Evolutionary conservation across 2,888 invertebrate species (phyloP).

Genomic region (Mamestra brassicae): DNA sequence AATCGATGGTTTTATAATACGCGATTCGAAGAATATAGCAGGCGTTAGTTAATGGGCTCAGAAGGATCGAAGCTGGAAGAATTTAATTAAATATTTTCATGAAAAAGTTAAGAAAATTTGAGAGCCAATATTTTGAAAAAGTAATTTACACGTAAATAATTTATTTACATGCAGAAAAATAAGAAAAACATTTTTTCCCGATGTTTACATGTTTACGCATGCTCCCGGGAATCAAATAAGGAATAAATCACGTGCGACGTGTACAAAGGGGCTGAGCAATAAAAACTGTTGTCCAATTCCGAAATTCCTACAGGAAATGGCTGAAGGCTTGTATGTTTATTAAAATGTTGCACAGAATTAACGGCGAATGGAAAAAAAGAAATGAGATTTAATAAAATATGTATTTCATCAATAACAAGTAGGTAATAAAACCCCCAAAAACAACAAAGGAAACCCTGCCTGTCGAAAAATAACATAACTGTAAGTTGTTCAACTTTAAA

Average conservation of each 20-base stretch:
- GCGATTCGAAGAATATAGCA: background rate
- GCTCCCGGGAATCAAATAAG: slow-evolving; percentile 61
- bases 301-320: slow-evolving; percentile 52
- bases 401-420: background rate
- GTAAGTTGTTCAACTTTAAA: too few species aligned
- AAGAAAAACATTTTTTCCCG: slow-evolving; percentile 38
- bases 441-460: too few species aligned
- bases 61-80: background rate
- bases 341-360: slow-evolving; percentile 19
- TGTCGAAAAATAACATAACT: background rate
- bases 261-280: slow-evolving; percentile 59
- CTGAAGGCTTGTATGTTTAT: slow-evolving; percentile 33
- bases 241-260: slow-evolving; percentile 63
- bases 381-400: background rate
- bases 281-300: slow-evolving; percentile 62
- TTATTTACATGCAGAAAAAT: slow-evolving; percentile 31
- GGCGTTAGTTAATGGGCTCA: background rate
- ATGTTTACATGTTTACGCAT: slow-evolving; percentile 64
- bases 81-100: slow-evolving; percentile 21
- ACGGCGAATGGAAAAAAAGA: background rate
- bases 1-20: background rate
- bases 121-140: background rate
- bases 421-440: too few species aligned
- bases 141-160: slow-evolving; percentile 30
- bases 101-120: slow-evolving; percentile 2